Evolutionary conservation across 2,113 vertebrate genomes (phyloP), one percentile per base, ranked within the genome.

Genomic region (Cettia cetti): DNA sequence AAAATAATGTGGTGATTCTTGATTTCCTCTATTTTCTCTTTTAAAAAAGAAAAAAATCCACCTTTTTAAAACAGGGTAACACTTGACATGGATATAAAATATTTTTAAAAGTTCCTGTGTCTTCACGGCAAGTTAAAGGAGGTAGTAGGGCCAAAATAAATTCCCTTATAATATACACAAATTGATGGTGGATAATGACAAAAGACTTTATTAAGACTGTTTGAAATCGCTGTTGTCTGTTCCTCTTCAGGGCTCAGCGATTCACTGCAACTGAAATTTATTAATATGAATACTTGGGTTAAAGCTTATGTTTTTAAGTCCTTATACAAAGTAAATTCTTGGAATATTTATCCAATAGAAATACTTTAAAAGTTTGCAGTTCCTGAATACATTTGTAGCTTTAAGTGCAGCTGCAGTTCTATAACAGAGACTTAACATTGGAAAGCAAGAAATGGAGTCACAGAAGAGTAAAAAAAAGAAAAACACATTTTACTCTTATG

Each of bases 331-430:
- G n/a, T 52, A 86, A 84, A 68, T 81, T 94, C 40, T 91, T 75
- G 18, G 15, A 75, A 53, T 94, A 91, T 76, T 92, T 89, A 82
- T 65, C 23, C 45, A 57, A 45, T 91, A 92, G 89, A 95, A 94
- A 75, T 31, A 76, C 26, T 49, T 68, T 64, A 2, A 15, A 84
- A 92, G 61, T 71, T 53, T 84, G 57, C 26, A 69, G 37, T 75
- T 89, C 37, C 45, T 86, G 56, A 64, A 61, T 68, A 37, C 33
- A 37, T 89, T 77, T 59, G 35, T 78, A 81, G 28, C 31, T 86
- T 92, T 81, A 80, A 45, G n/a, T 60, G 56, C 65, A 94, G 42
- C 16, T 82, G 31, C 37, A 66, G 20, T 66, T 82, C 70, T 63
- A 0, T 59, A 61, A 27, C 53, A 65, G 21, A 20, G 24, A 66